Base-by-base conservation (phyloP, 23 tunicate genomes). In the Oikopleura vanhoeffeni region DNA sequence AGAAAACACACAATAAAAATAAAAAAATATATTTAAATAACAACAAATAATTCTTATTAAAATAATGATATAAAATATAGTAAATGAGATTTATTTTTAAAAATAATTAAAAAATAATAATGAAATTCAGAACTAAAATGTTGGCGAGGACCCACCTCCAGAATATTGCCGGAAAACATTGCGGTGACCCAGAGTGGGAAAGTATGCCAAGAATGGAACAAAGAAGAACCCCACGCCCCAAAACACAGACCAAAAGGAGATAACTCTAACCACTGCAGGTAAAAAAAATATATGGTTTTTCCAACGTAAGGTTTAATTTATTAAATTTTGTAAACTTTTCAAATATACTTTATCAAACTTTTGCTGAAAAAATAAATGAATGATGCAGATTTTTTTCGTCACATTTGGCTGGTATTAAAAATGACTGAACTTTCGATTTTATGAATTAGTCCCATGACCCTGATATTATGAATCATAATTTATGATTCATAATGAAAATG, bases 71-170 rank as follows among this genome's bases (percentile, higher is more conserved):
- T n/a, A n/a, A n/a, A n/a, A n/a, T n/a, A n/a, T n/a, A n/a, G n/a
- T n/a, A n/a, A n/a, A n/a, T n/a, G n/a, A n/a, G n/a, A n/a, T n/a
- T n/a, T n/a, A n/a, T n/a, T n/a, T n/a, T n/a, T n/a, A n/a, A n/a
- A n/a, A n/a, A 8, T 49, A 71, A 71, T 2, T 71, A 28, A 71
- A 71, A 30, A 71, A 18, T 13, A 18, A 71, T 18, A 24, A 71
- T 18, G 4, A 71, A 24, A 18, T 71, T 71, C 38, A 71, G 79
- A 18, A 32, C 27, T 18, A 32, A 71, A 71, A 71, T 71, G 79
- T 71, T 71, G 79, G 79, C 79, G 32, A 2, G 79, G 79, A 32
- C 79, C 79, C 34, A 71, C 79, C 35, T 71, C 79, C 4, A 18
- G 79, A 32, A n/a, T n/a, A n/a, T 71, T 18, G 4, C 4, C 27